Conservation (phyloP, 2,113 vertebrate genomes). For the Pluvialis apricaria region DNA sequence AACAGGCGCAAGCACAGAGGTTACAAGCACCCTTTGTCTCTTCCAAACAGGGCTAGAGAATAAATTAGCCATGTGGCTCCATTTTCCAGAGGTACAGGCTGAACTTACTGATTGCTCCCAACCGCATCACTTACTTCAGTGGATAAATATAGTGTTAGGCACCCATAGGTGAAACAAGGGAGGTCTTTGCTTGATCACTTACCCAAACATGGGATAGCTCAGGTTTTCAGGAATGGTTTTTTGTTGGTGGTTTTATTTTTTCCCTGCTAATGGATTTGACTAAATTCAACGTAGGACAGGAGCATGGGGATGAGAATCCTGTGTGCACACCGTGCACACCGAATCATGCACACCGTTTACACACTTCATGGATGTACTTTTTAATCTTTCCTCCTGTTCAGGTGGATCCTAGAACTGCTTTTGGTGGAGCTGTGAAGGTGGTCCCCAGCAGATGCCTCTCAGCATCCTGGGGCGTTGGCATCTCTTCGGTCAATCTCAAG, state of each 20-base stretch:
- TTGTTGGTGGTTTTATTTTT: neutral
- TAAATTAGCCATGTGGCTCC: neutral
- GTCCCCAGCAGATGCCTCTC: neutral
- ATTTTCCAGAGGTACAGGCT: neutral
- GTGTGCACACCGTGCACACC: too few relatives aligned
- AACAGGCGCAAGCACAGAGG: neutral
- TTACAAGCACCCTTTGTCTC: neutral
- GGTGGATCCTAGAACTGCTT: neutral
- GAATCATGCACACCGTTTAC: neutral
- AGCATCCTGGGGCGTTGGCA: neutral
- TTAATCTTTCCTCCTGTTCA: neutral
- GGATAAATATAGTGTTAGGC: neutral
- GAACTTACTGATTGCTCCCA: neutral
- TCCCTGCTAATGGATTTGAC: neutral
- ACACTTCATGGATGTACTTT: neutral
- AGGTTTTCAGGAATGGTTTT: neutral
- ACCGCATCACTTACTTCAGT: neutral
- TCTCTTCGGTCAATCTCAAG: neutral
- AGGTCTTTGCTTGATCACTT: neutral
- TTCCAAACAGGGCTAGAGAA: neutral
- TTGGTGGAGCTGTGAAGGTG: neutral
- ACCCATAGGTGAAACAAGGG: neutral
- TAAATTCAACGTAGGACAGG: neutral
- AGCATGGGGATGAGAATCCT: neutral
- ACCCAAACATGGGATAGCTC: neutral